Evolutionary conservation across 2,888 invertebrate species (phyloP), one percentile per base, ranked within the genome.

Genomic region (Mythimna impura): DNA sequence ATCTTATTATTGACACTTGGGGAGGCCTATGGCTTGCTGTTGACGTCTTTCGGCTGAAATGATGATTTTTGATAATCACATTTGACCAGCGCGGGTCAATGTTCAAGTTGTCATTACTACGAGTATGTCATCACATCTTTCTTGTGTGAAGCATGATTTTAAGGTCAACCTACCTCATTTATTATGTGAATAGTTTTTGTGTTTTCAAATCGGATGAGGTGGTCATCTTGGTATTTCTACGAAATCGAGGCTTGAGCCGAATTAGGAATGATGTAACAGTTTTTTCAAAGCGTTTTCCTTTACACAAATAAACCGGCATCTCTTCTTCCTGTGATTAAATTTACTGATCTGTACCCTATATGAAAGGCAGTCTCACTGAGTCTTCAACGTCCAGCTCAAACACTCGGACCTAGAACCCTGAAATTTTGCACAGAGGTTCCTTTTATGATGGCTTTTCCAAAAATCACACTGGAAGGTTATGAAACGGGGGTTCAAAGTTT

Each of bases 181-280:
- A 65, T 50, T 43, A 67, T 55, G 4, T 65, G 5, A 22, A 9
- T 12, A 14, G 20, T 22, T 34, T 60, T 55, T 67, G 62, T 54
- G 30, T 54, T 65, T 55, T 2, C 3, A 17, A 12, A 17, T 64
- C 17, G 12, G 9, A 9, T 61, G 25, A 43, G n/a, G 10, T 60
- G 20, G 43, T 57, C 22, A 14, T 65, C 7, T 22, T 3, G 50
- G 20, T 30, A 30, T 67, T 78, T 67, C 54, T 34, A n/a, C 4
- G 54, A 22, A 61, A 36, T 60, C 25, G n/a, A 54, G 30, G 8
- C 36, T 30, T 61, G 1, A n/a, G 62, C 62, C 17, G 30, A 61
- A 22, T 54, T 61, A 25, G 9, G 20, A 43, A 64, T 60, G 73
- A 79, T 50, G 36, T 22, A 22, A 14, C 12, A 9, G 52, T 12